A percentile compares a stretch with the other conserved stretches of the same genome.
Conservation (phyloP, 1,140 invertebrate genomes). For the Drosophila tropicalis region DNA sequence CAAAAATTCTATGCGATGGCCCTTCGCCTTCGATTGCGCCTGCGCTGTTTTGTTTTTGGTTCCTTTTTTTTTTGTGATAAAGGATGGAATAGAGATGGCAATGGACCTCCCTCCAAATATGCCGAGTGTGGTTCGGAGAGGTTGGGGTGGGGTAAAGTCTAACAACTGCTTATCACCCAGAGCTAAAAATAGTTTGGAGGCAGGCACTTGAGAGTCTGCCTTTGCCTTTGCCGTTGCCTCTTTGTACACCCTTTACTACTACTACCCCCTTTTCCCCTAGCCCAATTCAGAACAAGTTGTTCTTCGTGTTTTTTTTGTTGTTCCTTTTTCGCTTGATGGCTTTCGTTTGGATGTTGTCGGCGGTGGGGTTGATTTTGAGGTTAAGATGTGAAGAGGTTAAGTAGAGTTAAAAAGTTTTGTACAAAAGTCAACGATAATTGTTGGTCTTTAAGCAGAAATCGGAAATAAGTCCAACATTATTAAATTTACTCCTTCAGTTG, state of each 20-base stretch:
- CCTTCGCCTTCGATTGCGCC: conserved; percentile 35
- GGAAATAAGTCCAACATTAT: no score
- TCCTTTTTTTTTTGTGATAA: neutral
- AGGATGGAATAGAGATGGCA: neutral
- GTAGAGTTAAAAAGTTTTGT: neutral
- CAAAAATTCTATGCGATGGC: conserved; percentile 9
- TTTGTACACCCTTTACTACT: no score
- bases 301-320: conserved; percentile 2
- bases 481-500: no score
- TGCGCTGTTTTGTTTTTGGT: conserved; percentile 22
- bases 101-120: no score
- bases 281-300: conserved; percentile 4
- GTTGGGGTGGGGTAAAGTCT: neutral
- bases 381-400: neutral
- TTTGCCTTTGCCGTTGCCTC: conserved; percentile 11
- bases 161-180: conserved; percentile 30
- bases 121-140: neutral
- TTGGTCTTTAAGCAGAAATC: neutral
- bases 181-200: conserved; percentile 48
- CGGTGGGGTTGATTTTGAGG: neutral
- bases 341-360: neutral
- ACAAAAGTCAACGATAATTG: neutral
- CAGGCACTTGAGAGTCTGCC: conserved; percentile 23
- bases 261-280: neutral
- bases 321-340: conserved; percentile 5